phyloP scores from a whole-genome alignment of 2,113 vertebrate species.

The Alethe diademata region DNA sequence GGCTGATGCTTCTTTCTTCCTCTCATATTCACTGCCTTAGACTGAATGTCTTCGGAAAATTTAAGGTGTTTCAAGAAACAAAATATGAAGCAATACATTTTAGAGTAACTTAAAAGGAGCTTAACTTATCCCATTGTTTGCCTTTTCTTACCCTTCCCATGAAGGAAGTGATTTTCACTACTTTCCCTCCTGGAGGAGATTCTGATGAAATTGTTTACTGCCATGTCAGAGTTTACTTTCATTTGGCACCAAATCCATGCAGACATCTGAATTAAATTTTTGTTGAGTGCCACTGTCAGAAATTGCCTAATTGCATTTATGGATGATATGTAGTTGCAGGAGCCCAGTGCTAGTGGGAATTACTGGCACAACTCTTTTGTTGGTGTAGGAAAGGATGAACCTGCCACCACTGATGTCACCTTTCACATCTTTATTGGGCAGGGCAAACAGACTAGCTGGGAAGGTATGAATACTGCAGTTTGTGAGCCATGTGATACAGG shows the following conservation, averaged over 20 bases:
- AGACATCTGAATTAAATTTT: not conserved
- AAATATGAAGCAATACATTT: not conserved
- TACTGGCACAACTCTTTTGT: not conserved
- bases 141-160: not conserved
- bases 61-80: not conserved
- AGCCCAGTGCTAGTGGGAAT: not conserved
- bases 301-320: not conserved
- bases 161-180: not conserved
- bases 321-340: not conserved
- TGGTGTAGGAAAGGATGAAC: not conserved
- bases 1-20: not conserved
- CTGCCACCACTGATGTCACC: not conserved
- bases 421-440: not conserved
- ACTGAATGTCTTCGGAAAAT: not conserved
- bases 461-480: not conserved
- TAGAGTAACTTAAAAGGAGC: not conserved
- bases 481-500: not conserved
- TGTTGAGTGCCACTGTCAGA: not conserved
- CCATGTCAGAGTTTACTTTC: not conserved
- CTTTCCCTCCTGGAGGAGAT: not conserved
- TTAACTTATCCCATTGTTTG: not conserved
- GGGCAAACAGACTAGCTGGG: not conserved
- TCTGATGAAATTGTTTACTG: not conserved
- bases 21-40: not conserved
- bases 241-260: not conserved